Evolutionary conservation across 2,113 vertebrate species (phyloP).

Genomic region (Myiozetetes cayanensis): DNA sequence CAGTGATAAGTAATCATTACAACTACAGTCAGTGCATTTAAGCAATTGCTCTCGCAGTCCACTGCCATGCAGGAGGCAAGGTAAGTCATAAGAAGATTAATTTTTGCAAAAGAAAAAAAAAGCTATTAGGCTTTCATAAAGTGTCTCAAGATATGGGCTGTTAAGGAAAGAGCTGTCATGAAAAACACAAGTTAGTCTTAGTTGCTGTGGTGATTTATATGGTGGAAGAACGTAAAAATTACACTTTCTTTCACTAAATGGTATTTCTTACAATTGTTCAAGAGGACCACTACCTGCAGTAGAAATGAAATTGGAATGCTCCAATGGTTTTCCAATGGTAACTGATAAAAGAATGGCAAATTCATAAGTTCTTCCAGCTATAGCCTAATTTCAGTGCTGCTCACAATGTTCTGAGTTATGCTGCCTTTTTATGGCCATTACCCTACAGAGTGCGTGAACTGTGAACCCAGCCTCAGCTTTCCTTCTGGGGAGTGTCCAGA

Average conservation of each 20-base stretch:
- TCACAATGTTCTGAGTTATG: background rate
- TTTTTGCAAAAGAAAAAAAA: background rate
- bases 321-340: background rate
- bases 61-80: background rate
- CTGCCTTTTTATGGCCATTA: background rate
- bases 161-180: background rate
- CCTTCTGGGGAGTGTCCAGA: background rate
- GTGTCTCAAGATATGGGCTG: background rate
- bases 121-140: background rate
- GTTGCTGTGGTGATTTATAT: background rate
- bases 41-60: rapidly evolving
- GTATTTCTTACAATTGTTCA: background rate
- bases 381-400: background rate
- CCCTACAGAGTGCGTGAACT: background rate
- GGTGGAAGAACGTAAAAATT: background rate
- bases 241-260: background rate
- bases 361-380: background rate
- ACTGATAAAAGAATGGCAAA: background rate
- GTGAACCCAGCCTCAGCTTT: background rate
- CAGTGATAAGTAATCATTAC: background rate
- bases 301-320: background rate
- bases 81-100: background rate
- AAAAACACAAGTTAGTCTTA: background rate
- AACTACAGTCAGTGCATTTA: background rate
- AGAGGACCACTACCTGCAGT: background rate